Base-by-base conservation (phyloP, 2,113 vertebrate genomes). In the Bungarus multicinctus region DNA sequence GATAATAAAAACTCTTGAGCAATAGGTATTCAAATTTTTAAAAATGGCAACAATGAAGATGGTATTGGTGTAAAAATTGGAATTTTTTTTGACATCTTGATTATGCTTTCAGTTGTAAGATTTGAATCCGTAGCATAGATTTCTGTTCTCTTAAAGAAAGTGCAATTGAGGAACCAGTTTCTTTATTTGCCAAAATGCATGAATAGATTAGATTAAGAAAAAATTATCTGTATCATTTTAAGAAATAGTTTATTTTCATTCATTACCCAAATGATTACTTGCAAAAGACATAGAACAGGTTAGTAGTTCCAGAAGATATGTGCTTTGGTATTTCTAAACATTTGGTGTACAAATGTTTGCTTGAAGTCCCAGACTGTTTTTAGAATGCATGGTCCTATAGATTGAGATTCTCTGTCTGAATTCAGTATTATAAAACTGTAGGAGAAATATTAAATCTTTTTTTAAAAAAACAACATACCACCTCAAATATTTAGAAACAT, bases 1-100 rank as follows among this genome's bases (percentile, higher is more conserved):
- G 96, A 95, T 93, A 96, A 85, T 97, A 95, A 95, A 96, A 34
- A 43, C 18, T 39, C 90, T 90, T 95, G 74, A 81, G 39, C 7
- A 81, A 0, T 39, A 95, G 95, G 95, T 97, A 39, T 93, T 87
- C 54, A 91, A 92, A 34, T 90, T 30, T 55, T 0, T 0, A 93
- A 91, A 87, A 3, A 90, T 92, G 91, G 27, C 52, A 74, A 58
- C 34, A 91, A 94, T 91, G 20, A 16, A 86, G 8, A 93, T 87
- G 5, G 92, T 92, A 90, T 91, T 1, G 53, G 2, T 89, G 81
- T 27, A 69, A 60, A 85, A 94, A 87, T n/a, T 8, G 5, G 81
- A 7, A n/a, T 55, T 89, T 43, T 3, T 91, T 55, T 88, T 25
- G 25, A 3, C 18, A 81, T 8, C 89, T 89, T 88, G 85, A 39